Conservation (phyloP, 2,888 invertebrate species). For the Lycocerus yunnanus region DNA sequence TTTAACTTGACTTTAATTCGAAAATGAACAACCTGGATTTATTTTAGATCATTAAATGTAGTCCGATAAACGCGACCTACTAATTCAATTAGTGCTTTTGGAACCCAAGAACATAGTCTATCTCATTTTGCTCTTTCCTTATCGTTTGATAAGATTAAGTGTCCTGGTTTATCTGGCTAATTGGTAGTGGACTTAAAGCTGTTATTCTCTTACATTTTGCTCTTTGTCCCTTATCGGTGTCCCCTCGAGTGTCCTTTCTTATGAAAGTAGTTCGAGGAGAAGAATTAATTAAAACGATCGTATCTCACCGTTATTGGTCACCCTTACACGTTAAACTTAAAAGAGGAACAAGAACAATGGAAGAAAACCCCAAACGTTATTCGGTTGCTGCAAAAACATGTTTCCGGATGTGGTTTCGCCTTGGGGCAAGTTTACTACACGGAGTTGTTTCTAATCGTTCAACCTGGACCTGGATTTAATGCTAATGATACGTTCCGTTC, state of each 20-base stretch:
- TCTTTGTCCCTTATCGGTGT: constrained; percentile 3
- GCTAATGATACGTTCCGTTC: constrained; percentile 27
- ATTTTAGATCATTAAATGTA: constrained; percentile 31
- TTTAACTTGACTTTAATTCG: constrained; percentile 16
- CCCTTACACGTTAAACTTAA: not conserved
- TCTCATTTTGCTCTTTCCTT: constrained; percentile 43
- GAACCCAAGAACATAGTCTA: constrained; percentile 32
- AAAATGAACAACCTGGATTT: constrained; percentile 27
- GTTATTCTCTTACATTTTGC: constrained; percentile 28
- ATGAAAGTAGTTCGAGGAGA: not conserved
- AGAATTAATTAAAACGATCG: not conserved
- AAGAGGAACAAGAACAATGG: not conserved
- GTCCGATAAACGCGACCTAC: constrained; percentile 28
- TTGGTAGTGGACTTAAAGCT: constrained; percentile 48
- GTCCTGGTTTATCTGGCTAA: constrained; percentile 47
- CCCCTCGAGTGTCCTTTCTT: not conserved
- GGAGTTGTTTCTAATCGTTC: constrained; percentile 34
- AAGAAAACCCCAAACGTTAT: not conserved
- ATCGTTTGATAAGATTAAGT: constrained; percentile 48
- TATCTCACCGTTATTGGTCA: not conserved
- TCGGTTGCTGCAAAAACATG: constrained; percentile 1
- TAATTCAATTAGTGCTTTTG: constrained; percentile 31
- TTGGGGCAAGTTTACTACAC: constrained; percentile 38
- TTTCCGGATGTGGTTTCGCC: constrained; percentile 33
- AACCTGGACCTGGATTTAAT: constrained; percentile 25